Percentiles rank a stretch among this genome's conserved stretches.
Evolutionary conservation across 1,140 invertebrate species (phyloP).

Genomic region (Neodiprion fabricii): DNA sequence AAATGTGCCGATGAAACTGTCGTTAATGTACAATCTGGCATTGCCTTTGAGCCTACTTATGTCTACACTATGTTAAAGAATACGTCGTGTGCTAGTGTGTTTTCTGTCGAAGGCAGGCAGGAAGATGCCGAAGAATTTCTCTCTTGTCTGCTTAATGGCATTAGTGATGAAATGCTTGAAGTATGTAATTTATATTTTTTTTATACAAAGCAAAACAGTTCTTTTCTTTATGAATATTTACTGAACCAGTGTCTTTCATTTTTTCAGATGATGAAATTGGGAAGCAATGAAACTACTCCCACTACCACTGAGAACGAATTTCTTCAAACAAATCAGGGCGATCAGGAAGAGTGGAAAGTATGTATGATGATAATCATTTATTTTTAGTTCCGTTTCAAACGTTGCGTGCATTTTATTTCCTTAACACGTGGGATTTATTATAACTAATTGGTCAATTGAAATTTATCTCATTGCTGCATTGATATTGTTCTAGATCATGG

Average conservation of each 20-base stretch:
- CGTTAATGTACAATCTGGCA: conserved; percentile 61
- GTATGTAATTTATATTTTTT: conserved; percentile 54
- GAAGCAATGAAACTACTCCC: conserved; percentile 58
- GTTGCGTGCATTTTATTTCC: too few relatives aligned
- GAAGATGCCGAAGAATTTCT: conserved; percentile 97
- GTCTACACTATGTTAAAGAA: conserved; percentile 82
- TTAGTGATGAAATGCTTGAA: conserved; percentile 96
- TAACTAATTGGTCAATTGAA: too few relatives aligned
- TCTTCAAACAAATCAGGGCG: conserved; percentile 60
- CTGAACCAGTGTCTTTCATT: conserved; percentile 40
- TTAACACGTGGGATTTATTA: too few relatives aligned
- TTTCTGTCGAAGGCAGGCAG: conserved; percentile 81
- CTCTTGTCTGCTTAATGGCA: conserved; percentile 87
- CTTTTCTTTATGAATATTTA: conserved; percentile 18
- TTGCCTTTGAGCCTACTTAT: conserved; percentile 82
- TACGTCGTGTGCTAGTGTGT: conserved; percentile 74
- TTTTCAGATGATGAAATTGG: conserved; percentile 71
- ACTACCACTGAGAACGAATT: conserved; percentile 31
- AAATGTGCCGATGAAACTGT: conserved; percentile 49
- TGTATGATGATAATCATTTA: conserved; percentile 24
- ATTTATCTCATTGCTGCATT: too few relatives aligned
- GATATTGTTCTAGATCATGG: conserved; percentile 70
- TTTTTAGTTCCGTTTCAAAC: conserved; percentile 11
- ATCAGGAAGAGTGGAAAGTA: conserved; percentile 79
- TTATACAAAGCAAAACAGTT: not conserved